Conservation (phyloP, 1,140 invertebrate species). For the Drosophila orena region DNA sequence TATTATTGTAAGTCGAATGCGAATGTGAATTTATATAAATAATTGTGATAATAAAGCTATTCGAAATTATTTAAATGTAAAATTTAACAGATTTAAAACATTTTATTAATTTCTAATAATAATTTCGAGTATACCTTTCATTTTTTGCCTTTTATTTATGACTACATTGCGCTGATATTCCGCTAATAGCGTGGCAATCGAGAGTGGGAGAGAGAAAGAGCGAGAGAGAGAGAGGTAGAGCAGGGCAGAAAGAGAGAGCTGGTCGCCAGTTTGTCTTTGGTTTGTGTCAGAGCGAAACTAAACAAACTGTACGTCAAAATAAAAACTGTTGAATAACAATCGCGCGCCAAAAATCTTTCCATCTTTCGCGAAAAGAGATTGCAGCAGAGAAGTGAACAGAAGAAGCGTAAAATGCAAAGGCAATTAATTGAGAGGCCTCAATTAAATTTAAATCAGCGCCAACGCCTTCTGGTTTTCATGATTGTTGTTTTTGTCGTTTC, state of each 20-base stretch:
- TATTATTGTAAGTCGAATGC: neutral
- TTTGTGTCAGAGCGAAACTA: constrained; percentile 51
- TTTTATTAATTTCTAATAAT: no score
- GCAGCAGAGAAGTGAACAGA: constrained; percentile 17
- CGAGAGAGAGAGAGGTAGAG: neutral
- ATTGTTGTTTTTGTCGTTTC: constrained; percentile 23
- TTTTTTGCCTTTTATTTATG: constrained; percentile 30
- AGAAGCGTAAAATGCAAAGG: constrained; percentile 23
- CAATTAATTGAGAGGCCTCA: constrained; percentile 77
- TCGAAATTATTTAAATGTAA: no score
- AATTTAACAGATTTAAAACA: no score
- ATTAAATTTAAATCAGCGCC: constrained; percentile 78
- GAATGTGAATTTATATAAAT: neutral
- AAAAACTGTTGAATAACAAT: constrained; percentile 67
- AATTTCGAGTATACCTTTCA: constrained; percentile 20
- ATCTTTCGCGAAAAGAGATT: constrained; percentile 15
- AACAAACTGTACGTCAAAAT: constrained; percentile 48
- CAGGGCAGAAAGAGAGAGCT: neutral
- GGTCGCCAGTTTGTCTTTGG: constrained; percentile 60
- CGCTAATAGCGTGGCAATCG: constrained; percentile 26
- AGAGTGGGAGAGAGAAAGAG: neutral
- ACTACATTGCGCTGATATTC: constrained; percentile 21
- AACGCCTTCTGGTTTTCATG: constrained; percentile 49
- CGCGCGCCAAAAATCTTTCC: constrained; percentile 62
- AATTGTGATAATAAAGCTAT: no score